Percentiles rank a stretch among this genome's conserved stretches.
These are phyloP conservation scores for Cotesia vestalis DNA, from an alignment of 1,140 invertebrate genomes.

Conservation along the genomic window DNA sequence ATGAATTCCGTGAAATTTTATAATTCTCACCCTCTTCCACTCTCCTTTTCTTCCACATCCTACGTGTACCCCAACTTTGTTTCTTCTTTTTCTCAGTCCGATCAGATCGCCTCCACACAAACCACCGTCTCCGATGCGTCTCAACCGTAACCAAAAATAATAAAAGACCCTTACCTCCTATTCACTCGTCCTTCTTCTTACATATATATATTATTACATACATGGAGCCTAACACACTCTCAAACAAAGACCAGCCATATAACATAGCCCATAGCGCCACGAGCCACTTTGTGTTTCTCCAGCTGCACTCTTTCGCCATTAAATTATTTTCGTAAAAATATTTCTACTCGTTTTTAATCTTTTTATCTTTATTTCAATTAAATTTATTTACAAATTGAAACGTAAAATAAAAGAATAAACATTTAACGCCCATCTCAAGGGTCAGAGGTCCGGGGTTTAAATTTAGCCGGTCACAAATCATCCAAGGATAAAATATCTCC, in stretches of 20 bases:
- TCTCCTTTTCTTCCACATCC: conserved; percentile 34
- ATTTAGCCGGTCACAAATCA: conserved; percentile 2
- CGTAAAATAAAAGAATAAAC: background rate
- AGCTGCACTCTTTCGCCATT: conserved; percentile 28
- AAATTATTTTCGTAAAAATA: background rate
- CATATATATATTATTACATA: background rate
- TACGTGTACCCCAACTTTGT: conserved; percentile 32
- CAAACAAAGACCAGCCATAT: too few relatives aligned
- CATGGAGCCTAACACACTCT: background rate
- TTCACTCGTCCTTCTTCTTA: conserved; percentile 1
- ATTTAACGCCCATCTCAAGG: background rate
- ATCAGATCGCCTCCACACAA: conserved; percentile 30
- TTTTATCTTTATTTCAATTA: too few relatives aligned
- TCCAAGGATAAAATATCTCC: background rate
- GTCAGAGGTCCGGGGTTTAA: background rate
- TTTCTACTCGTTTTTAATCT: too few relatives aligned
- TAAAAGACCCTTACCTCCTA: background rate
- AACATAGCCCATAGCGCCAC: background rate
- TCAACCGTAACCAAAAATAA: conserved; percentile 11
- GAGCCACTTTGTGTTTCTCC: conserved; percentile 32
- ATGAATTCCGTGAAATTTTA: conserved; percentile 4
- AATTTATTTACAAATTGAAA: background rate
- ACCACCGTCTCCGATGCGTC: conserved; percentile 40
- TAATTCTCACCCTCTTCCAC: conserved; percentile 37
- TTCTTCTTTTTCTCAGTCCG: conserved; percentile 42